These are phyloP conservation scores for Cylindroiulus punctatus DNA, from an alignment of 2,888 invertebrate species.

Conservation along the genomic window DNA sequence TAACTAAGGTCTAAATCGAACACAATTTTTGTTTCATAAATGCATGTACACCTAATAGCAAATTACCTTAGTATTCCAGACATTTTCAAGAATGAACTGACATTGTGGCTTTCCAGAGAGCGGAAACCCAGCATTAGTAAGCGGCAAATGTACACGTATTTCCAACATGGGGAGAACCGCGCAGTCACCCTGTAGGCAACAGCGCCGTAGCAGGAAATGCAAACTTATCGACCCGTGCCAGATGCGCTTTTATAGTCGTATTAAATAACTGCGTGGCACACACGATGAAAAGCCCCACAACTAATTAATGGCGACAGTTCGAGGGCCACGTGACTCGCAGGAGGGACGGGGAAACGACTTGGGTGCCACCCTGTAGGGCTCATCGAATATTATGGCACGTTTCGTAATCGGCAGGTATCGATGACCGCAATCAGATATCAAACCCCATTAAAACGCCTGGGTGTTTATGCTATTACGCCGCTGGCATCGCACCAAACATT, in stretches of 20 bases:
- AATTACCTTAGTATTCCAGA: no score
- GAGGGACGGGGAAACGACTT: not conserved
- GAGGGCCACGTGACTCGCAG: not conserved
- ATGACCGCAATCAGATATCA: constrained; percentile 28
- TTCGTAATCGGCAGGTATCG: constrained; percentile 8
- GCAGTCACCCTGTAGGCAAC: not conserved
- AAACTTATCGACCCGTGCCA: constrained; percentile 35
- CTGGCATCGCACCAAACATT: not conserved
- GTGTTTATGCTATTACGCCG: not conserved
- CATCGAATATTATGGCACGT: not conserved
- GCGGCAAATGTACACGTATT: no score
- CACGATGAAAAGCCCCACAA: constrained; percentile 20
- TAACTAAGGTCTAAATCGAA: no score
- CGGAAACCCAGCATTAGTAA: no score
- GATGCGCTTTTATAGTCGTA: constrained; percentile 38
- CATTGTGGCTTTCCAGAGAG: no score
- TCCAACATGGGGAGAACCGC: no score
- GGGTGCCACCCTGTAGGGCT: not conserved
- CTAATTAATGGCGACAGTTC: constrained; percentile 42
- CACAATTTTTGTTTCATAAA: no score
- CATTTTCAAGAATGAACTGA: no score
- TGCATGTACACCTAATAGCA: no score
- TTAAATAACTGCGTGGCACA: constrained; percentile 29
- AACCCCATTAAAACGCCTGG: not conserved
- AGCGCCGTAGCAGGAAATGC: constrained; percentile 6